These are phyloP conservation scores for Parnassius apollo DNA, from an alignment of 2,888 invertebrate genomes.

Conservation along the genomic window DNA sequence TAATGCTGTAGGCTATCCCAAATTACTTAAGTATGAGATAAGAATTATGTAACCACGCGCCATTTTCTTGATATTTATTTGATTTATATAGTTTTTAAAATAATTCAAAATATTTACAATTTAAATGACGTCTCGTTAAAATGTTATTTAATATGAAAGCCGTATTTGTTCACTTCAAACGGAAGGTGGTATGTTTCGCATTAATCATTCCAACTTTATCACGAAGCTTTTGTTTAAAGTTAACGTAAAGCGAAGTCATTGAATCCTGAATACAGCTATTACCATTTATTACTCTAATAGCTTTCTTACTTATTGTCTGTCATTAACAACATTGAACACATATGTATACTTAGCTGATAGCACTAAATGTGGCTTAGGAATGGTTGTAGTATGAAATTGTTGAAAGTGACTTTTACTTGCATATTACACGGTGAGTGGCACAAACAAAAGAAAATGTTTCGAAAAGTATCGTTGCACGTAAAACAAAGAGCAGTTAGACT, in stretches of 20 bases:
- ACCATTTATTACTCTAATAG: constrained; percentile 22
- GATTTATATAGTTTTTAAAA: too few relatives aligned
- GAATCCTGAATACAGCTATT: constrained; percentile 22
- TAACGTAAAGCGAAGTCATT: constrained; percentile 22
- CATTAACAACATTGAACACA: constrained; percentile 7
- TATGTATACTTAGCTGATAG: constrained; percentile 1
- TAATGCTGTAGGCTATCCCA: constrained; percentile 4
- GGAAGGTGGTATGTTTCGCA: constrained; percentile 17
- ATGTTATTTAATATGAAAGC: constrained; percentile 16
- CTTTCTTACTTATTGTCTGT: constrained; percentile 21
- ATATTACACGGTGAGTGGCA: constrained; percentile 60
- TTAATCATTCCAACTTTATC: constrained; percentile 25
- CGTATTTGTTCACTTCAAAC: constrained; percentile 14
- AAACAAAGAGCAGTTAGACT: constrained; percentile 66
- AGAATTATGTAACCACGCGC: constrained; percentile 9
- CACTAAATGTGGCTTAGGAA: constrained; percentile 8
- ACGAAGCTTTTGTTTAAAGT: constrained; percentile 21
- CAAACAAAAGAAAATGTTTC: constrained; percentile 75
- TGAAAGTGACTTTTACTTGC: constrained; percentile 40
- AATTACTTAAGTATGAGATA: constrained; percentile 9
- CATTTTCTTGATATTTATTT: background rate
- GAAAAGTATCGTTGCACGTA: constrained; percentile 72
- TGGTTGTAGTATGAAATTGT: constrained; percentile 7
- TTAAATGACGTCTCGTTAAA: constrained; percentile 1
- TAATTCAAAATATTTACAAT: too few relatives aligned